These are phyloP conservation scores for Oscheius sp. DNA, from an alignment of 2,888 invertebrate genomes.

Conservation along the genomic window DNA sequence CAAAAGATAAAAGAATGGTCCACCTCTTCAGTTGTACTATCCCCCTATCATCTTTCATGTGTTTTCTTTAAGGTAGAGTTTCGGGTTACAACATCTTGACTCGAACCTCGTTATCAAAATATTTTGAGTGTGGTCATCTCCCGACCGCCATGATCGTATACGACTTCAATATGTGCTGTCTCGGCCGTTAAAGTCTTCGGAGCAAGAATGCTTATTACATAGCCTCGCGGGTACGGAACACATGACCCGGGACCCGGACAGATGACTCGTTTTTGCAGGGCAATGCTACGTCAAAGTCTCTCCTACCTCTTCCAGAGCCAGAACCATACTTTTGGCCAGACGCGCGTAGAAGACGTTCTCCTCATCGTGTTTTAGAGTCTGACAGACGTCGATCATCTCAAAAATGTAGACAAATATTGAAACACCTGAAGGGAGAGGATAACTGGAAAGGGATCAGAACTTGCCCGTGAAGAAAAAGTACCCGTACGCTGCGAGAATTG, in stretches of 20 bases:
- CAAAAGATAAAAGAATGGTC: too few species aligned
- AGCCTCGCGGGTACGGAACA: conserved; percentile 3
- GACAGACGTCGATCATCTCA: conserved; percentile 72
- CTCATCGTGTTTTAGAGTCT: conserved; percentile 72
- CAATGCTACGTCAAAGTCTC: background rate
- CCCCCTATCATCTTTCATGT: too few species aligned
- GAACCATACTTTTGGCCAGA: conserved; percentile 72
- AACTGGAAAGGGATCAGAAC: too few species aligned
- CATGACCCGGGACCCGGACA: conserved; percentile 31
- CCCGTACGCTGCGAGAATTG: conserved; percentile 63
- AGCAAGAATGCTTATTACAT: conserved; percentile 20
- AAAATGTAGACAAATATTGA: conserved; percentile 70
- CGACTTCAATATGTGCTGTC: conserved; percentile 4
- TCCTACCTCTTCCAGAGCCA: conserved; percentile 71
- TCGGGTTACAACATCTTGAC: too few species aligned
- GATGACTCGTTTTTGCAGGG: conserved; percentile 30
- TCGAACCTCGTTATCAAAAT: too few species aligned
- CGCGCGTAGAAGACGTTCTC: conserved; percentile 72
- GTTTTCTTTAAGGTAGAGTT: too few species aligned
- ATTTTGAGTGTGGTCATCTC: too few species aligned
- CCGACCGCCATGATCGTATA: background rate
- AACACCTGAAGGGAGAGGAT: conserved; percentile 51
- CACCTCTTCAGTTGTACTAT: too few species aligned
- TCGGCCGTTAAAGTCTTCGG: background rate
- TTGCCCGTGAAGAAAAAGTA: conserved; percentile 71